phyloP scores from a whole-genome alignment of 2,888 invertebrate species.

The Eupelmus urozonus region DNA sequence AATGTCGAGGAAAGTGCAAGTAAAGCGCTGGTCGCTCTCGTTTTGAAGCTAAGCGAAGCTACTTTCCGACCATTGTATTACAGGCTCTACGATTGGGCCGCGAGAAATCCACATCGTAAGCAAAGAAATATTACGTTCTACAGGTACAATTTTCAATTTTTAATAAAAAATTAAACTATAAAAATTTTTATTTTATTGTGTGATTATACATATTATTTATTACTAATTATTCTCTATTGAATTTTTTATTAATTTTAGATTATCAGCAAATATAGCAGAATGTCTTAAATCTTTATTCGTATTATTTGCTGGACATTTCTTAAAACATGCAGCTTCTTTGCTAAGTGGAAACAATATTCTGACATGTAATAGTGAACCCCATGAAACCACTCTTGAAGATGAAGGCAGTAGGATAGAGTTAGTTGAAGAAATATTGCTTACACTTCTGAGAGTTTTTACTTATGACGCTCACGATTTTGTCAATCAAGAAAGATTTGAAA shows the following conservation, averaged over 20 bases:
- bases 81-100: constrained; percentile 92
- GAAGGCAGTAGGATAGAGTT: constrained; percentile 76
- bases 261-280: constrained; percentile 88
- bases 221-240: neutral
- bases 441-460: constrained; percentile 87
- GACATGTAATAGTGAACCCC: constrained; percentile 78
- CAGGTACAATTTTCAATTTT: constrained; percentile 76
- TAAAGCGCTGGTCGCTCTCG: constrained; percentile 87
- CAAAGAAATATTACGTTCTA: constrained; percentile 90
- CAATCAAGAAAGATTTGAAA: constrained; percentile 90
- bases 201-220: neutral
- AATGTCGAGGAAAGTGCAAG: constrained; percentile 86
- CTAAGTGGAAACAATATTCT: constrained; percentile 84
- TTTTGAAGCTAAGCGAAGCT: constrained; percentile 92
- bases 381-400: constrained; percentile 80
- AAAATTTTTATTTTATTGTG: neutral
- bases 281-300: constrained; percentile 92
- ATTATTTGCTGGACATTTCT: constrained; percentile 91
- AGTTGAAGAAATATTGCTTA: constrained; percentile 85
- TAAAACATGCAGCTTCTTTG: constrained; percentile 88
- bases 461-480: constrained; percentile 91
- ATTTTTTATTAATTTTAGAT: constrained; percentile 72
- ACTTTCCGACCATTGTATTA: constrained; percentile 93
- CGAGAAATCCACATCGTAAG: constrained; percentile 81
- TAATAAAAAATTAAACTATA: constrained; percentile 18